phyloP scores from a whole-genome alignment of 2,797 vertebrate genomes.

The Lepilemur septentrionalis region DNA sequence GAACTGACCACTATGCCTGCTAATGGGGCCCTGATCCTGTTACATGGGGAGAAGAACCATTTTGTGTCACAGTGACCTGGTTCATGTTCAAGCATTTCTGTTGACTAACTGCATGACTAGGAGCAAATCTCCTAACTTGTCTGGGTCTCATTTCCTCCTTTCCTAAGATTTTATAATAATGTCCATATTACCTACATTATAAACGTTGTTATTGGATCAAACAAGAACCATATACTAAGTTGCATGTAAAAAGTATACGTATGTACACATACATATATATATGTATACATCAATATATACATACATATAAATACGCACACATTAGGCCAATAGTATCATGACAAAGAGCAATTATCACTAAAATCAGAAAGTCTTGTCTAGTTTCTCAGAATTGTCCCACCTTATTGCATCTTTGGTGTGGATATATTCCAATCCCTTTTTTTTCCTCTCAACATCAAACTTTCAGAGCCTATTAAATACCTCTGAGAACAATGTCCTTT shows the following conservation, averaged over 20 bases:
- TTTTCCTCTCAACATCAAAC: not conserved
- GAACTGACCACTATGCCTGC: not conserved
- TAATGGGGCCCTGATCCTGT: not conserved
- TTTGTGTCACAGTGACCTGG: not conserved
- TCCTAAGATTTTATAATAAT: not conserved
- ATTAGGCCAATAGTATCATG: not conserved
- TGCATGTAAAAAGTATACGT: not conserved
- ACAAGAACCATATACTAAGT: not conserved
- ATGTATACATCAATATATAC: not conserved
- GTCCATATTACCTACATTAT: not conserved
- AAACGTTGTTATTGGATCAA: not conserved
- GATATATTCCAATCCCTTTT: not conserved
- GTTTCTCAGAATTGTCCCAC: not conserved
- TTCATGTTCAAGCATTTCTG: not conserved
- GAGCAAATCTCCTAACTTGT: not conserved
- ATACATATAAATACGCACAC: no score
- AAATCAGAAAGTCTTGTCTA: not conserved
- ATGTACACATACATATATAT: not conserved
- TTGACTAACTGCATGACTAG: not conserved
- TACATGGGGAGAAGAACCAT: not conserved
- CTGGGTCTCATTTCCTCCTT: not conserved
- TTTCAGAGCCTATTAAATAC: not conserved
- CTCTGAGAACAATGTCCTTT: not conserved
- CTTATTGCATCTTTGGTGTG: not conserved
- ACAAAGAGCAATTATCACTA: not conserved